Evolutionary conservation across 2,797 vertebrate species (phyloP).

Genomic region (Falco berigora): DNA sequence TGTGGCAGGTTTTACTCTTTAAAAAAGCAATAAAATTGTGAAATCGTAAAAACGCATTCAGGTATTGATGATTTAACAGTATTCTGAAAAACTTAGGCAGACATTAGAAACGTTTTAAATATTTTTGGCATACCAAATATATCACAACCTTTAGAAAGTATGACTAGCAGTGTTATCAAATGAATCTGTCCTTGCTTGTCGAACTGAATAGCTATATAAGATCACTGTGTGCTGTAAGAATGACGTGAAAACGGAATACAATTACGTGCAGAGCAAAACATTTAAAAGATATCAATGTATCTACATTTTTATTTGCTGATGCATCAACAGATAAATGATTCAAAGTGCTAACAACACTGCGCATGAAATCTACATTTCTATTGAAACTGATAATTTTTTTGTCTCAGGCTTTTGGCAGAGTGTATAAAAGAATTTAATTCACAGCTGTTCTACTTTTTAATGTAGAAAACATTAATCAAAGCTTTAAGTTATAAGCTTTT

Average conservation of each 20-base stretch:
- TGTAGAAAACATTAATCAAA: conserved; percentile 78
- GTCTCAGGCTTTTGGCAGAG: conserved; percentile 69
- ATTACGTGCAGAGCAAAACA: not conserved
- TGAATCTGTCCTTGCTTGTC: not conserved
- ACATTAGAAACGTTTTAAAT: not conserved
- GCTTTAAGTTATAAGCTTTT: conserved; percentile 77
- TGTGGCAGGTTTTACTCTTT: not conserved
- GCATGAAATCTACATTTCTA: conserved; percentile 51
- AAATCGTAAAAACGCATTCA: not conserved
- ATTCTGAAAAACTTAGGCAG: not conserved
- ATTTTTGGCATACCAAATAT: not conserved
- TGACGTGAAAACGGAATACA: not conserved
- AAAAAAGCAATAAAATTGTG: not conserved
- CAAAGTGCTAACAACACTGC: conserved; percentile 31
- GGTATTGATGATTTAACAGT: not conserved
- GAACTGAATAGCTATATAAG: not conserved
- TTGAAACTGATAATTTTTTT: conserved; percentile 47
- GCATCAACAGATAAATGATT: conserved; percentile 19
- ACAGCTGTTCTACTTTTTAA: conserved; percentile 77
- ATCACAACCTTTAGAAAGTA: not conserved
- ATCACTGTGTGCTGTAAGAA: not conserved
- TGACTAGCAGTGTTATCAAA: not conserved
- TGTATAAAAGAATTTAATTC: conserved; percentile 76
- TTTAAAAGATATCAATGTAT: not conserved
- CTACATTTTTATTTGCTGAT: not conserved